Conservation (phyloP, 2,797 vertebrate species). For the Cyprinella venusta region DNA sequence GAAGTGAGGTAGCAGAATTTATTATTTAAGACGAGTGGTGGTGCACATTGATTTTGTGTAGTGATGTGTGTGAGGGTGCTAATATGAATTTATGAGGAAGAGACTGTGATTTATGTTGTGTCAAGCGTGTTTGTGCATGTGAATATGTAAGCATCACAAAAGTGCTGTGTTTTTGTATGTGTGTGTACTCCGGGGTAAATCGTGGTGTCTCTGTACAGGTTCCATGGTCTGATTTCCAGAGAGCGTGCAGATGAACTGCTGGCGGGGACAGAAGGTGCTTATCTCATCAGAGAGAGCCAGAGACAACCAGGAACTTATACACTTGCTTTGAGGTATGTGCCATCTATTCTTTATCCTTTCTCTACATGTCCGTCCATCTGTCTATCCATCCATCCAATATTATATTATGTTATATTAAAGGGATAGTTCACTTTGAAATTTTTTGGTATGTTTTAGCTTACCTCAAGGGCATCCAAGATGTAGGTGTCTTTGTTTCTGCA, state of each 20-base stretch:
- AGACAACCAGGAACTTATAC: conserved; percentile 95
- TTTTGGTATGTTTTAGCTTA: too few relatives aligned
- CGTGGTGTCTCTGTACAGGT: conserved; percentile 75
- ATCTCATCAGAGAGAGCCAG: conserved; percentile 97
- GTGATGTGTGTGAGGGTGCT: conserved; percentile 14
- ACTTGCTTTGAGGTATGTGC: conserved; percentile 88
- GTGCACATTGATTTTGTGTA: conserved; percentile 40
- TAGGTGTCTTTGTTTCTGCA: too few relatives aligned
- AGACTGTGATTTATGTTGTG: conserved; percentile 20
- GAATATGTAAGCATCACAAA: too few relatives aligned
- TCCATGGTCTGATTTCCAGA: conserved; percentile 93
- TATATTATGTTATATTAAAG: too few relatives aligned
- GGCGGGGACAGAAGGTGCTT: conserved; percentile 86
- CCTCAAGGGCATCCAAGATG: too few relatives aligned
- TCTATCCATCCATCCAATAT: too few relatives aligned
- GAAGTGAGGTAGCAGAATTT: conserved; percentile 44
- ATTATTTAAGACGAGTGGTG: conserved; percentile 52
- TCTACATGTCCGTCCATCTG: background rate
- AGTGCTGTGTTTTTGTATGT: too few relatives aligned
- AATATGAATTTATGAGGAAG: conserved; percentile 20
- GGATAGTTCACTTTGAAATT: too few relatives aligned
- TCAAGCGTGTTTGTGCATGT: conserved; percentile 1
- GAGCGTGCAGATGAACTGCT: conserved; percentile 93
- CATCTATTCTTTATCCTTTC: background rate
- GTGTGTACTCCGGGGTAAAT: background rate